phyloP scores from a whole-genome alignment of 2,113 vertebrate species.

The Hemiscyllium ocellatum region DNA sequence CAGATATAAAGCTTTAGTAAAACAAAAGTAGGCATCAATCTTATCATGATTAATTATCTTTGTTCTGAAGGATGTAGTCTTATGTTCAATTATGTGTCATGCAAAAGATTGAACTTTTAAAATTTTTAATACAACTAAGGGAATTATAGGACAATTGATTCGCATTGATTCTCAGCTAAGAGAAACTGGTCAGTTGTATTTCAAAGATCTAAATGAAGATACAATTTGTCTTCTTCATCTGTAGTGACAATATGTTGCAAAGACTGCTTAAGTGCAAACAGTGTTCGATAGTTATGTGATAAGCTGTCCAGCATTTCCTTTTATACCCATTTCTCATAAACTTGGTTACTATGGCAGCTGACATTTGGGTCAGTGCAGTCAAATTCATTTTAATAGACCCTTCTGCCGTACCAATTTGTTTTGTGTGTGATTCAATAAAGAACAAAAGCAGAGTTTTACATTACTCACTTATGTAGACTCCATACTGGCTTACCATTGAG shows the following conservation, averaged over 20 bases:
- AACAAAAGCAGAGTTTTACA: neutral
- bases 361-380: constrained; percentile 15
- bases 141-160: neutral
- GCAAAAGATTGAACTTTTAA: neutral
- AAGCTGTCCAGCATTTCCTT: neutral
- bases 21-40: neutral
- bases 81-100: neutral
- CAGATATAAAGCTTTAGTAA: neutral
- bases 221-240: constrained; percentile 18
- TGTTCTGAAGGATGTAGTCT: neutral
- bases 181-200: neutral
- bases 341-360: constrained; percentile 20
- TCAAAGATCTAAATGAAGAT: neutral
- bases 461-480: neutral
- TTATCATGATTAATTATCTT: neutral
- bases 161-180: neutral
- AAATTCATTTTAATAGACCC: neutral
- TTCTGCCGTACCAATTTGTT: neutral
- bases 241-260: neutral
- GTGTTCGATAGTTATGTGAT: neutral
- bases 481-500: neutral
- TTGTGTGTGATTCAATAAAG: neutral
- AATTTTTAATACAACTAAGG: neutral
- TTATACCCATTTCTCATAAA: neutral
- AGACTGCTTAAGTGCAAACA: neutral